Conservation (phyloP, 2,888 invertebrate genomes). For the Drosophila atroscutellata region DNA sequence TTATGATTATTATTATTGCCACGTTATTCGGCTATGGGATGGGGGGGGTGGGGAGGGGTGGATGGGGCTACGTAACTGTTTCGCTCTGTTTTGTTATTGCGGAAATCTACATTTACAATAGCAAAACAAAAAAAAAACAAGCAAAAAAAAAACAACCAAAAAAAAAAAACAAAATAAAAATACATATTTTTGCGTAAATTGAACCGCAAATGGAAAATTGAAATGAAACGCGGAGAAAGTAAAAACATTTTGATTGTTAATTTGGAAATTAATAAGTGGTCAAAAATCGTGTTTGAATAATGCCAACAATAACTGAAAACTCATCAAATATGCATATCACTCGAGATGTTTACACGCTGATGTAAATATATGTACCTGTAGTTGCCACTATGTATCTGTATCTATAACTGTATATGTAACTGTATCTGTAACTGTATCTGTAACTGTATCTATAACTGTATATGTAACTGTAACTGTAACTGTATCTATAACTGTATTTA, state of each 20-base stretch:
- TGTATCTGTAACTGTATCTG: neutral
- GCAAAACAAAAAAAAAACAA: neutral
- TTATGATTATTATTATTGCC: conserved; percentile 2
- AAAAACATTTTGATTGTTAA: neutral
- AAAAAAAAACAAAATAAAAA: neutral
- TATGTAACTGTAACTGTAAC: neutral
- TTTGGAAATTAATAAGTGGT: neutral
- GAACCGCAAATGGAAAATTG: neutral
- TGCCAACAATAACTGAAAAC: neutral
- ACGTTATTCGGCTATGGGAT: neutral
- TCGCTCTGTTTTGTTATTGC: neutral
- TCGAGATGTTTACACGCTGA: neutral
- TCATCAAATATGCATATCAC: neutral
- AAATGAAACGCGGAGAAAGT: neutral
- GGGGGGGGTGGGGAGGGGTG: too few relatives aligned
- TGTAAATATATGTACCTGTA: conserved; percentile 9
- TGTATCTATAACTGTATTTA: neutral
- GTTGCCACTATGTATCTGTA: conserved; percentile 14
- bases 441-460: neutral
- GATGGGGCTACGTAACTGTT: neutral
- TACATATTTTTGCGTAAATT: neutral
- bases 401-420: conserved; percentile 6
- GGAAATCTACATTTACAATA: neutral
- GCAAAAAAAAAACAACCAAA: neutral
- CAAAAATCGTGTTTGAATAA: neutral